Percentiles rank a stretch among this genome's conserved stretches.
These are phyloP conservation scores for Hypomecis punctinalis DNA, from an alignment of 2,888 invertebrate species.

Conservation along the genomic window DNA sequence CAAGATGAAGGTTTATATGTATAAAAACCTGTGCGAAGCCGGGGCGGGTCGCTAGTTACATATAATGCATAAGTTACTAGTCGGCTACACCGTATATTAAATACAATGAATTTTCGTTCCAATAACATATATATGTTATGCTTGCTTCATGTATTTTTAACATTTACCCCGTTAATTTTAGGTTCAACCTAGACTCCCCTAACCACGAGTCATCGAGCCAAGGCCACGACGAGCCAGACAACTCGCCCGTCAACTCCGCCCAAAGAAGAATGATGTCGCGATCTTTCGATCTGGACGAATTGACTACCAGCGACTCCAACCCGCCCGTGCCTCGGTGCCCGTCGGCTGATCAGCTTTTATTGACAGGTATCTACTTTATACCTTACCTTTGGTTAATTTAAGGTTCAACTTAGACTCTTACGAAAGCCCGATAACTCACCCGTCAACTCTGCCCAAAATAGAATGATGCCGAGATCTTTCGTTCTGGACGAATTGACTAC, in stretches of 20 bases:
- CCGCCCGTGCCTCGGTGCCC: slow-evolving; percentile 71
- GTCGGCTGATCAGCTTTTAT: slow-evolving; percentile 73
- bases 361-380: slow-evolving; percentile 52
- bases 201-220: slow-evolving; percentile 54
- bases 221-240: slow-evolving; percentile 68
- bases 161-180: slow-evolving; percentile 40
- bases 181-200: slow-evolving; percentile 77
- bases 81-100: too few relatives aligned
- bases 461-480: slow-evolving; percentile 74
- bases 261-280: slow-evolving; percentile 70
- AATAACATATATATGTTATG: too few relatives aligned
- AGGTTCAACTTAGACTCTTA: slow-evolving; percentile 75
- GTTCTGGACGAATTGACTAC: slow-evolving; percentile 71
- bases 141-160: too few relatives aligned
- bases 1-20: too few relatives aligned
- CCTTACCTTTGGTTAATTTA: not conserved
- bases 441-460: slow-evolving; percentile 58
- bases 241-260: slow-evolving; percentile 55
- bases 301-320: slow-evolving; percentile 56
- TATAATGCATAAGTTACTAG: too few relatives aligned
- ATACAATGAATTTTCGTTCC: too few relatives aligned
- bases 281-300: slow-evolving; percentile 75
- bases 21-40: too few relatives aligned
- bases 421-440: slow-evolving; percentile 59
- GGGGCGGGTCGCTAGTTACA: too few relatives aligned